A percentile compares a stretch with the other conserved stretches of the same genome.
phyloP scores from a whole-genome alignment of 2,797 vertebrate species.

The Streptopelia turtur region DNA sequence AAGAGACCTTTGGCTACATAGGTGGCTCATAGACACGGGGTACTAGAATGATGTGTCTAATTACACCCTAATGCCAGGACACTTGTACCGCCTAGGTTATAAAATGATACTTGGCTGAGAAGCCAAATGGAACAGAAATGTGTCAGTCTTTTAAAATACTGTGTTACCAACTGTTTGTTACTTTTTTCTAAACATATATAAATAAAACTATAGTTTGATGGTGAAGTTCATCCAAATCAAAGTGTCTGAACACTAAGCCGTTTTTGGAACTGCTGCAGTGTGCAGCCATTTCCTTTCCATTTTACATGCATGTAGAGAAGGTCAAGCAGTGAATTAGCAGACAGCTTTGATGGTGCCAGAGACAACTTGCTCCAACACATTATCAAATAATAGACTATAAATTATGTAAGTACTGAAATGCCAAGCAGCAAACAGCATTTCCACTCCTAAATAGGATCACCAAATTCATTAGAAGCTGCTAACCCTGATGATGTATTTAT shows the following conservation, averaged over 20 bases:
- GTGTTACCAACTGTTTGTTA: neutral
- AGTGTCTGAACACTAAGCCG: neutral
- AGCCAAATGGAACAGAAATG: neutral
- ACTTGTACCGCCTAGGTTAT: neutral
- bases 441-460: conserved; percentile 44
- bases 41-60: neutral
- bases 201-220: neutral
- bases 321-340: conserved; percentile 61
- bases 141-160: neutral
- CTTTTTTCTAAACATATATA: neutral
- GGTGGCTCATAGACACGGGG: rapidly evolving
- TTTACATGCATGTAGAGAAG: conserved; percentile 42
- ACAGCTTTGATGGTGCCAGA: conserved; percentile 53
- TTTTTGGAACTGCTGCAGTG: neutral
- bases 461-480: conserved; percentile 19
- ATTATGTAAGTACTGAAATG: conserved; percentile 65
- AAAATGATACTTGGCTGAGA: neutral
- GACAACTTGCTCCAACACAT: conserved; percentile 53
- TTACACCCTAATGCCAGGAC: neutral
- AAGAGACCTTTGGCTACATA: neutral
- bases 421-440: conserved; percentile 49
- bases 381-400: conserved; percentile 64
- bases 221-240: neutral
- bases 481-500: neutral
- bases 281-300: neutral